phyloP scores from a whole-genome alignment of 2,888 invertebrate species.

The Philereme transversata region DNA sequence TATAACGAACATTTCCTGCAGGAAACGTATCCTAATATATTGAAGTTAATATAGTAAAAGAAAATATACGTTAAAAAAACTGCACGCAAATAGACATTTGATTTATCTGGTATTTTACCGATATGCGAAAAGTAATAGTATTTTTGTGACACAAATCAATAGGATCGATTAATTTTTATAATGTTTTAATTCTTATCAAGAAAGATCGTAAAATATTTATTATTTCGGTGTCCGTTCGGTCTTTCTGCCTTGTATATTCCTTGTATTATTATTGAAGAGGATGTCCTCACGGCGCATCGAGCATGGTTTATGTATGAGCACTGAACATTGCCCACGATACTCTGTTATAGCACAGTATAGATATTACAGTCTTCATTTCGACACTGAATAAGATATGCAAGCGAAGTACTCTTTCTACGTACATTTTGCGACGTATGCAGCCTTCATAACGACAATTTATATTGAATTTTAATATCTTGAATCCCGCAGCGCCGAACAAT shows the following conservation, averaged over 20 bases:
- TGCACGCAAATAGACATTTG: no score
- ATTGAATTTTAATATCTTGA: background rate
- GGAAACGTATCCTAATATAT: no score
- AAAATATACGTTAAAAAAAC: no score
- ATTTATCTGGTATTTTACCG: no score
- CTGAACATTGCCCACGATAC: constrained; percentile 28
- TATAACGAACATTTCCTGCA: constrained; percentile 9
- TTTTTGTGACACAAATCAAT: no score
- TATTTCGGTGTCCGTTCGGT: no score
- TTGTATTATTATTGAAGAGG: constrained; percentile 31
- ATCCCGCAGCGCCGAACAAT: background rate
- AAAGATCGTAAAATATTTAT: no score
- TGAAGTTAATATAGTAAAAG: no score
- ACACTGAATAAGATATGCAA: background rate
- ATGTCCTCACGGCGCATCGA: constrained; percentile 29
- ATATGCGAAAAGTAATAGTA: no score
- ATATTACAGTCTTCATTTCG: background rate
- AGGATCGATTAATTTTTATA: no score
- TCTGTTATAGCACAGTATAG: background rate
- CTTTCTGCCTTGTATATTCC: constrained; percentile 17
- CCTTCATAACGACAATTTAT: background rate
- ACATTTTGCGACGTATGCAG: background rate
- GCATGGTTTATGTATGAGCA: constrained; percentile 37
- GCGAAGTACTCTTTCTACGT: background rate
- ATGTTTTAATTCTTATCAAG: no score